Evolutionary conservation across 2,113 vertebrate genomes (phyloP), one percentile per base, ranked within the genome.

Genomic region (Eulacestoma nigropectus): DNA sequence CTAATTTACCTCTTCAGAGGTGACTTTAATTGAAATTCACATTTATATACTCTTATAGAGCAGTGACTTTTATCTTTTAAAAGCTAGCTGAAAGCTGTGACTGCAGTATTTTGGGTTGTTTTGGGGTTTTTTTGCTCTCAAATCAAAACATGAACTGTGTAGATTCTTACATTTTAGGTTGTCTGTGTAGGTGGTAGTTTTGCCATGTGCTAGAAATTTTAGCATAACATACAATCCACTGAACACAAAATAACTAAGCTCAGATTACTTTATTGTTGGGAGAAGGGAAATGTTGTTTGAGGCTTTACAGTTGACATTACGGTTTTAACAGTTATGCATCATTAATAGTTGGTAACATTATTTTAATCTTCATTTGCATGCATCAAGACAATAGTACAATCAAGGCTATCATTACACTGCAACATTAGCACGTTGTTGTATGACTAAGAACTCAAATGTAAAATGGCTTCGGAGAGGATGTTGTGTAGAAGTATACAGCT

Each of bases 211-310:
- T 72, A 57, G 23, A 92, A 74, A 41, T 88, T 85, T 92, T 69
- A 83, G 33, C 0, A 0, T 81, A 90, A 67, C 23, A n/a, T 33
- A 63, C 22, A 72, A 59, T 67, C 83, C 33, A 89, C 37, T 44
- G 73, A 90, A 95, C 2, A 4, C 72, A 95, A 92, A 80, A 81
- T 74, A 94, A 76, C 22, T 46, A 90, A 91, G 13, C 13, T 67
- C n/a, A 79, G 35, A 73, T 81, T 86, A 76, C 55, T 96, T 96
- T 96, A 95, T 92, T 96, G 53, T n/a, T 74, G 67, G 39, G 32
- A 84, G 21, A 59, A 50, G 47, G 46, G 72, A 68, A 95, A 29
- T 57, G 76, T 67, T 89, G 26, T 91, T 96, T 93, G 81, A 91
- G 67, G 22, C 75, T 87, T 94, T 89, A 86, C 53, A 93, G 47